Evolutionary conservation across 2,113 vertebrate genomes (phyloP), one percentile per base, ranked within the genome.

Genomic region (Elaphurus davidianus): DNA sequence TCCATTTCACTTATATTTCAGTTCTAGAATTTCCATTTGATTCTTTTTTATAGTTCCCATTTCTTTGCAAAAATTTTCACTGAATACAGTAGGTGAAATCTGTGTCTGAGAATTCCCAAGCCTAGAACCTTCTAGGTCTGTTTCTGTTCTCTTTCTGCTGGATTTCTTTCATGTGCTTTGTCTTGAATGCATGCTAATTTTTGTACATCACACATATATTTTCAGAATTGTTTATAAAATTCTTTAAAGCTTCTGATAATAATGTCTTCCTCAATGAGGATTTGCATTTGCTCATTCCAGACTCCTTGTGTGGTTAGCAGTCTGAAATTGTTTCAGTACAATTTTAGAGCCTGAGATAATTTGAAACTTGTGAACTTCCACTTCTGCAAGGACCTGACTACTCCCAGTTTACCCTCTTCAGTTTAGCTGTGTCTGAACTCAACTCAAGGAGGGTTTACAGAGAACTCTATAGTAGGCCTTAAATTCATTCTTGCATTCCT

Each of bases 181-280:
- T 19, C 28, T 79, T 94, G 62, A 79, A 64, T 87, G 4, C 36
- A 43, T 87, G n/a, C 23, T 74, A 45, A 64, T 43, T 91, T 96
- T 87, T 67, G 27, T 84, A 21, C 36, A 30, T 83, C 76, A 33
- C 5, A 40, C 25, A 55, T 92, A 28, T 92, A 27, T 85, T 90
- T 93, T 14, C 55, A 93, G 7, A 95, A 87, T 83, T 62, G 14
- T 96, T 78, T 90, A 30, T 57, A 45, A 96, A 85, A 64, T 97
- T 76, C 25, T 59, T 90, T 52, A 55, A 81, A 27, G 10, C 13
- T 87, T 95, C 60, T 87, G 13, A 47, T 88, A 54, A 64, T 88
- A 86, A 92, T 81, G 13, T 74, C 60, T 84, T 95, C 25, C 52
- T 83, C 60, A 84, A 5, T 50, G 40, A 90, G 60, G 54, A 83